These are phyloP conservation scores for Drosophila neocordata DNA, from an alignment of 1,140 invertebrate genomes.

Conservation along the genomic window DNA sequence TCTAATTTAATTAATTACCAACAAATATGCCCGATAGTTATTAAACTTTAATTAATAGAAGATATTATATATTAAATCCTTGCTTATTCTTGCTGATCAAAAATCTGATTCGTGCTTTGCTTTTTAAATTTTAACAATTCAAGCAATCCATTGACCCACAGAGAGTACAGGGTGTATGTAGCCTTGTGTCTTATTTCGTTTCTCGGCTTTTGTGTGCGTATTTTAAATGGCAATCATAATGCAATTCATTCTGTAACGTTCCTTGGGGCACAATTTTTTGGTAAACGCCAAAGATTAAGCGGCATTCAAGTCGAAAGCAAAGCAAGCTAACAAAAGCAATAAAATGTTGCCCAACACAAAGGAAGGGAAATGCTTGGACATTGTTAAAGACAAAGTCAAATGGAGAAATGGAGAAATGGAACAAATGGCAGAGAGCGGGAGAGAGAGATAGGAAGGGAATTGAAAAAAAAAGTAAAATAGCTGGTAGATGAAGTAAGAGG, in stretches of 20 bases:
- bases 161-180: not conserved
- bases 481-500: not conserved
- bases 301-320: constrained; percentile 67
- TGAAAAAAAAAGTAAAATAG: not conserved
- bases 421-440: too few species aligned
- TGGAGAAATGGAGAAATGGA: not conserved
- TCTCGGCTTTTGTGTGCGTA: constrained; percentile 7
- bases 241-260: constrained; percentile 73
- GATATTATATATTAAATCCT: too few species aligned
- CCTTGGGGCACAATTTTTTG: constrained; percentile 74
- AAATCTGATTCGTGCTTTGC: not conserved
- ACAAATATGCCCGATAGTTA: too few species aligned
- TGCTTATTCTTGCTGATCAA: not conserved
- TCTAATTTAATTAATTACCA: too few species aligned
- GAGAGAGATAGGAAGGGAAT: not conserved
- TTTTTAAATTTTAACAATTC: not conserved
- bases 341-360: constrained; percentile 40
- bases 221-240: constrained; percentile 66
- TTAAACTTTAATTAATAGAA: not conserved
- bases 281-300: constrained; percentile 78
- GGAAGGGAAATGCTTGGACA: constrained; percentile 53
- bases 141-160: not conserved
- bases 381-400: constrained; percentile 35
- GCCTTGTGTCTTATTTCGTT: not conserved
- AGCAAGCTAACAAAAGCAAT: constrained; percentile 52